Evolutionary conservation across 1,140 invertebrate species (phyloP), one percentile per base, ranked within the genome.

Genomic region (Ceratina japonica): DNA sequence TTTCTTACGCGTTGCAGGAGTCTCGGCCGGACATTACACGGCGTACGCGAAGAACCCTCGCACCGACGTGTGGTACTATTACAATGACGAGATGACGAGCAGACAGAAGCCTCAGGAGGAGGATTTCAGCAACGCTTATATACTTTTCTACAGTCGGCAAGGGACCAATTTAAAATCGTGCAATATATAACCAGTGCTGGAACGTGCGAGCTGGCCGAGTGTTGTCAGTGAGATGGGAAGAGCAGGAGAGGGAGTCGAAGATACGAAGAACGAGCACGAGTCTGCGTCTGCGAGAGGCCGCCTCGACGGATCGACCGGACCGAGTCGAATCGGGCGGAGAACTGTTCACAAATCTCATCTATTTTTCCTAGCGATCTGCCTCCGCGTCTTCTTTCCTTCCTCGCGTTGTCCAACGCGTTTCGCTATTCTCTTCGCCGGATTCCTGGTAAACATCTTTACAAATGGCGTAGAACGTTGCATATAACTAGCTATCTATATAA

Each of bases 11-110:
- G 10, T 44, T 89, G 82, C 88, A 94, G 95, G 95, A 80, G 94
- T 94, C 62, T 94, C 94, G 59, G 94, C 95, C 52, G 95, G 95
- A 2, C 95, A 96, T 88, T 96, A 96, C 84, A 95, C 95, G 22
- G 93, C 95, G 1, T 96, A 95, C 81, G 92, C 94, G 12, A 94
- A 94, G 85, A 95, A 96, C 90, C 94, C 95, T 5, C 85, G 93
- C 22, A 93, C 94, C 1, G 91, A 92, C n/a, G 89, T 93, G 52
- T 96, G 95, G 95, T 94, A 95, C 88, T 94, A 95, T 85, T 96
- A 95, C 86, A 96, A 96, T 86, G 95, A 96, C 86, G 94, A 95
- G 24, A 89, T 89, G 10, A 94, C 95, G 8, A 93, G 92, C 31
- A 92, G 92, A 70, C 94, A 94, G 84, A 92, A 90, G 54, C 95